Evolutionary conservation across 2,797 vertebrate genomes (phyloP).

Genomic region (Diceros bicornis): DNA sequence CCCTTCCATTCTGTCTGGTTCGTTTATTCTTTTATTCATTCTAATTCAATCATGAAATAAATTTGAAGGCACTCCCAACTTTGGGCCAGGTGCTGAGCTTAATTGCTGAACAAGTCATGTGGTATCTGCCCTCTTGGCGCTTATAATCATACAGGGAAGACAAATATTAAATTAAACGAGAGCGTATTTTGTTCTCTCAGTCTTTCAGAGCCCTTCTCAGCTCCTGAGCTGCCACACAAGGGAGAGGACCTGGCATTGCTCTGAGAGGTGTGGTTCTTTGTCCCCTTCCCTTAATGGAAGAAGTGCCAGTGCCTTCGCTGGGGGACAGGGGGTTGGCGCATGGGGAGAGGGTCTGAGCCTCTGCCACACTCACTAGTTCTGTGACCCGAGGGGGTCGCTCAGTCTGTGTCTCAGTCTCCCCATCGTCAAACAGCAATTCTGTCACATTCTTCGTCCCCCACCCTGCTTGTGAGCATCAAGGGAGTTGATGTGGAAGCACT

Average conservation of each 20-base stretch:
- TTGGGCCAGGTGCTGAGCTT: not conserved
- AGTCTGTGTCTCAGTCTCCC: not conserved
- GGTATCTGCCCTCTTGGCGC: not conserved
- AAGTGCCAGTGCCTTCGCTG: not conserved
- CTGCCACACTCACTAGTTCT: not conserved
- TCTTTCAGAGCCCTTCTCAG: not conserved
- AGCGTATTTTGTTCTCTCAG: not conserved
- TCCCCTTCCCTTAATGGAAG: not conserved
- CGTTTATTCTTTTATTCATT: not conserved
- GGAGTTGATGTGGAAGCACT: not conserved
- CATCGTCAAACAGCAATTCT: not conserved
- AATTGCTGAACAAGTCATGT: not conserved
- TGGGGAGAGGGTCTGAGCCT: not conserved
- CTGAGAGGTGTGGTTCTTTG: fast-evolving
- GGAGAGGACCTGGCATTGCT: not conserved
- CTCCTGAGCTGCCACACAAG: not conserved
- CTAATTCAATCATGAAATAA: not conserved
- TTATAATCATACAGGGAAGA: not conserved
- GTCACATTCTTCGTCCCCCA: not conserved
- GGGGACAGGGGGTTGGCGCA: no score
- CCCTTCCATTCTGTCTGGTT: not conserved
- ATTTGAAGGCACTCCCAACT: not conserved
- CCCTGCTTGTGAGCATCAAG: not conserved
- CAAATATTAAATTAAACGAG: not conserved
- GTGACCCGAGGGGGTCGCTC: not conserved